Base-by-base conservation (phyloP, 2,888 invertebrate species). In the Cerceris ruficornis region DNA sequence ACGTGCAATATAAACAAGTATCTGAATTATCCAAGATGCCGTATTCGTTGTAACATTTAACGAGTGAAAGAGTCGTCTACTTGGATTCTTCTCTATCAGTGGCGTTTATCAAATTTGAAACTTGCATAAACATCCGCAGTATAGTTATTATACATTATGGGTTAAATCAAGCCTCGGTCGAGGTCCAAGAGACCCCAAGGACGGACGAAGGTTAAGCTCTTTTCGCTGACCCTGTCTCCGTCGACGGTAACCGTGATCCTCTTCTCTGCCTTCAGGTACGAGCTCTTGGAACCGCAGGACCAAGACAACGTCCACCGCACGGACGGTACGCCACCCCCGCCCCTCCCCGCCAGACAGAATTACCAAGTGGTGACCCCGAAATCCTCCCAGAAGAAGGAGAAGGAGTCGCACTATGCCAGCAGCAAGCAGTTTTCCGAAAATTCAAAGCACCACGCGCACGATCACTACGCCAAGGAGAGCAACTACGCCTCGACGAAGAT, bases 271-370 rank as follows among this genome's bases (percentile, higher is more conserved):
- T 28, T 28, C 49, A 92, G 92, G 92, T 94, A 94, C 84, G 94
- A 94, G 80, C 90, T 94, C 50, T 85, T 94, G 14, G 94, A 94
- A 74, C 89, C 92, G 13, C 88, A 92, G 54, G 93, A 93, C 70
- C 91, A 92, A 55, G 92, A 93, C 68, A 73, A 87, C 6, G 81
- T 80, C 66, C 87, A 90, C 67, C 90, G 90, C 7, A 75, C 84
- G 14, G 91, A 93, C 60, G 93, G 93, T 15, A 92, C 94, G 2
- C 94, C 94, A n/a, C 94, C 94, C 0, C 94, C 94, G 0, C 94
- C 94, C 1, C 89, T 94, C 8, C 94, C 94, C 2, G 93, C 93
- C 1, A 91, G 94, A 7, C 92, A 90, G 50, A 91, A 88, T 15
- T 90, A 87, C 62, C 92, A 92, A 71, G 77, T 76, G 7, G 70